Conservation (phyloP, 1,140 invertebrate genomes). For the Formica exsecta region DNA sequence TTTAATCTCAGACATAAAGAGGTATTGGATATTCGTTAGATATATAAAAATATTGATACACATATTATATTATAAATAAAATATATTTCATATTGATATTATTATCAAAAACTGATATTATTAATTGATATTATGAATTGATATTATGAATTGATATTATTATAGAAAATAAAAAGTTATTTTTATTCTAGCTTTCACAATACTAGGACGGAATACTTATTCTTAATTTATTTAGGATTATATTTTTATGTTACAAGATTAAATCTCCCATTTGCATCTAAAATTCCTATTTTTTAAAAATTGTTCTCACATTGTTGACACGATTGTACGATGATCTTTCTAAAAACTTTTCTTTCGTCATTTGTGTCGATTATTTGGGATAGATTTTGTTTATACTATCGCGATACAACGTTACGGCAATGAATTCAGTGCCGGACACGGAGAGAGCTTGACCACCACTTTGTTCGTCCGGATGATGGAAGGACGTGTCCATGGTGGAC, state of each 20-base stretch:
- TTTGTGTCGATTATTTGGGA: not conserved
- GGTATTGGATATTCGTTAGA: not conserved
- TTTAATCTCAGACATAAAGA: too few species aligned
- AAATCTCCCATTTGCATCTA: not conserved
- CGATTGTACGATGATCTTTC: not conserved
- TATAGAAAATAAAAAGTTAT: too few species aligned
- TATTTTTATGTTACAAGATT: not conserved
- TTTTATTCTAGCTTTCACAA: not conserved
- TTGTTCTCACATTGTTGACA: not conserved
- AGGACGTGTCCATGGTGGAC: conserved; percentile 68
- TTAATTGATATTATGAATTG: too few species aligned
- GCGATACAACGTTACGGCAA: conserved; percentile 48
- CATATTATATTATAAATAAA: too few species aligned
- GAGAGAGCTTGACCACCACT: conserved; percentile 66
- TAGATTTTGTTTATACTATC: conserved; percentile 33
- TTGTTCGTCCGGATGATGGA: conserved; percentile 68
- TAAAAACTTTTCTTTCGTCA: not conserved
- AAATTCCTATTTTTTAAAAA: not conserved
- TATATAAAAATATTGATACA: not conserved
- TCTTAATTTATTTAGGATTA: not conserved
- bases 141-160: too few species aligned
- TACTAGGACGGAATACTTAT: not conserved
- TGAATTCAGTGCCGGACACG: conserved; percentile 41
- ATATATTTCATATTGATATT: not conserved
- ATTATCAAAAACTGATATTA: not conserved